phyloP scores from a whole-genome alignment of 2,113 vertebrate genomes.

The Cebidichthys violaceus region DNA sequence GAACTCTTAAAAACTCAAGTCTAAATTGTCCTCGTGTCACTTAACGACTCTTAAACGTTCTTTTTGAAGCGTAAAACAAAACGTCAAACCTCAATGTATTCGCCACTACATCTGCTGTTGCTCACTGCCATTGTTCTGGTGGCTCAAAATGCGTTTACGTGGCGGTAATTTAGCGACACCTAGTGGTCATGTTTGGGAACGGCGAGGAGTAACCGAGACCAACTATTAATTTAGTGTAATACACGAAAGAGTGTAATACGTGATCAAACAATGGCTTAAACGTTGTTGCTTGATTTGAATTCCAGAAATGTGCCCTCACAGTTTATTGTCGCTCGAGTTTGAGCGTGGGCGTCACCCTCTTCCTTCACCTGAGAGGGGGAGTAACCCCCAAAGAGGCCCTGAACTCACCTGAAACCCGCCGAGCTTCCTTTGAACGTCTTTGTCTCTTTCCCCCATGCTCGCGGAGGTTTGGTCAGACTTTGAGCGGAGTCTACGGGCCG shows the following conservation, averaged over 20 bases:
- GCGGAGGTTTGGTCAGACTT: slow-evolving; percentile 62
- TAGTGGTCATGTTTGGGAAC: slow-evolving; percentile 8
- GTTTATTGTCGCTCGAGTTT: neutral
- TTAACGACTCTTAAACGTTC: neutral
- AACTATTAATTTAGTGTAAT: neutral
- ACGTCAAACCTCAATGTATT: neutral
- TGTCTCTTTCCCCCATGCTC: slow-evolving; percentile 49
- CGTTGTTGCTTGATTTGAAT: neutral
- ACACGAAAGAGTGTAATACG: neutral
- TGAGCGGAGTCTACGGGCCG: slow-evolving; percentile 34
- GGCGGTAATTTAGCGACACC: slow-evolving; percentile 30
- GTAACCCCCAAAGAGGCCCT: neutral
- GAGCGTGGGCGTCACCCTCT: neutral
- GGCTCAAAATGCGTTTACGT: no score
- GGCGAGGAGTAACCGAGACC: neutral
- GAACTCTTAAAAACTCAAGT: neutral
- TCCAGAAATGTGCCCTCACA: neutral
- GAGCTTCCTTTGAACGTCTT: neutral
- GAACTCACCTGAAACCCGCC: slow-evolving; percentile 42
- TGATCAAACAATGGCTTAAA: neutral
- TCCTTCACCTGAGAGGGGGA: neutral
- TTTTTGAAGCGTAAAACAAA: neutral
- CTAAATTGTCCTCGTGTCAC: neutral
- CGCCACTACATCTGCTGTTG: neutral
- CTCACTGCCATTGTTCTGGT: neutral